Evolutionary conservation across 1,140 invertebrate species (phyloP).

Genomic region (Drosophila parvula): DNA sequence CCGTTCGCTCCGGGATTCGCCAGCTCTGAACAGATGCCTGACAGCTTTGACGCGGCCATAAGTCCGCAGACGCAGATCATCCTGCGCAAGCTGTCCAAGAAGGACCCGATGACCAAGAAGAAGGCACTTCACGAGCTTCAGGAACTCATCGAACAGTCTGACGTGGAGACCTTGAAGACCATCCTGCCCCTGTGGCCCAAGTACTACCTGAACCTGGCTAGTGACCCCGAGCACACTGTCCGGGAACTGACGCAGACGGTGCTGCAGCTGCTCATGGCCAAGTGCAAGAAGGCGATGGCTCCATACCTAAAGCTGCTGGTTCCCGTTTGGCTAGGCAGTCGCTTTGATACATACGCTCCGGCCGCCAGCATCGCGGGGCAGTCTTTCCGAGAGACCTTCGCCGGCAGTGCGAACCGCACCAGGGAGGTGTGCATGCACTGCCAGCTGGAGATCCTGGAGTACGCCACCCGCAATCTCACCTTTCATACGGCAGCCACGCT

Average conservation of each 20-base stretch:
- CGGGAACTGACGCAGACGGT: constrained; percentile 90
- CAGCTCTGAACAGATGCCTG: constrained; percentile 83
- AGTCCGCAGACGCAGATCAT: constrained; percentile 87
- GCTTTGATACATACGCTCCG: constrained; percentile 92
- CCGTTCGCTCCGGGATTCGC: constrained; percentile 86
- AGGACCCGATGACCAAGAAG: constrained; percentile 93
- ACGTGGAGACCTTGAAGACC: constrained; percentile 86
- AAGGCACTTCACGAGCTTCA: constrained; percentile 94
- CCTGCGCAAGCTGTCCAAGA: constrained; percentile 92
- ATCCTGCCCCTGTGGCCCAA: constrained; percentile 92
- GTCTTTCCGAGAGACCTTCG: constrained; percentile 90
- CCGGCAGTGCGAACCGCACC: constrained; percentile 86
- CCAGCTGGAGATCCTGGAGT: constrained; percentile 90
- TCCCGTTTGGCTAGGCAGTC: constrained; percentile 90
- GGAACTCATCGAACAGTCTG: constrained; percentile 87
- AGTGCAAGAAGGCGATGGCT: constrained; percentile 90
- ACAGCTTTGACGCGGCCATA: constrained; percentile 86
- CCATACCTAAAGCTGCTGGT: constrained; percentile 91
- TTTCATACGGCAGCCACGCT: constrained; percentile 87
- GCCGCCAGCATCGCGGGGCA: constrained; percentile 89
- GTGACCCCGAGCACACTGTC: constrained; percentile 91
- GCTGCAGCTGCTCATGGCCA: constrained; percentile 88
- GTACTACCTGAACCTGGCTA: constrained; percentile 89
- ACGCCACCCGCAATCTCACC: constrained; percentile 89
- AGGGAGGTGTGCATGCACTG: constrained; percentile 90